These are phyloP conservation scores for Xanthorhoe spadicearia DNA, from an alignment of 2,888 invertebrate genomes.

Conservation along the genomic window DNA sequence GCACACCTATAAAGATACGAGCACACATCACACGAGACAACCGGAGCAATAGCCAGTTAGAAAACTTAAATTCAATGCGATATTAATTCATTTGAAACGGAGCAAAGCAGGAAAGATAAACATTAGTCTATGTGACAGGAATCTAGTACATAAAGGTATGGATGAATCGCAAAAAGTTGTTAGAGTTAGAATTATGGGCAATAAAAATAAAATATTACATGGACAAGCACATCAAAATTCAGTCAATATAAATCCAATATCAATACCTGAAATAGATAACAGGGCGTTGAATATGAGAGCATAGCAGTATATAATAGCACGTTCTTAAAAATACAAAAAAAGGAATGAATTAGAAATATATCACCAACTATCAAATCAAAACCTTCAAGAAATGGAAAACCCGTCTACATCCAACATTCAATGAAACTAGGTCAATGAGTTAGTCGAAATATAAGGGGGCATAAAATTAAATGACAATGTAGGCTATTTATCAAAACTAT, in stretches of 20 bases:
- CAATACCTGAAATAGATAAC: slow-evolving; percentile 5
- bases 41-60: slow-evolving; percentile 34
- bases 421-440: no score
- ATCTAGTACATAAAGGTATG: slow-evolving; percentile 19
- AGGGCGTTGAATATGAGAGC: no score
- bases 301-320: no score
- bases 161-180: not conserved
- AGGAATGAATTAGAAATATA: no score
- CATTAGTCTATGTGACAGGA: slow-evolving; percentile 37
- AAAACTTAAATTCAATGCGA: slow-evolving; percentile 40
- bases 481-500: no score
- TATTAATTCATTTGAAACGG: slow-evolving; percentile 37
- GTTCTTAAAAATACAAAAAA: no score
- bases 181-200: not conserved
- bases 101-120: slow-evolving; percentile 37
- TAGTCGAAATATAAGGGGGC: no score
- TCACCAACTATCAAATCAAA: no score
- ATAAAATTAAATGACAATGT: no score
- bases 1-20: slow-evolving; percentile 35
- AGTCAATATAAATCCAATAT: not conserved
- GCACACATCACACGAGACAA: slow-evolving; percentile 37
- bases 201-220: not conserved
- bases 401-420: no score
- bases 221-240: not conserved
- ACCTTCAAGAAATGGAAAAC: no score